A percentile compares a stretch with the other conserved stretches of the same genome.
phyloP scores from a whole-genome alignment of 2,113 vertebrate genomes.

The Oncorhynchus masou region DNA sequence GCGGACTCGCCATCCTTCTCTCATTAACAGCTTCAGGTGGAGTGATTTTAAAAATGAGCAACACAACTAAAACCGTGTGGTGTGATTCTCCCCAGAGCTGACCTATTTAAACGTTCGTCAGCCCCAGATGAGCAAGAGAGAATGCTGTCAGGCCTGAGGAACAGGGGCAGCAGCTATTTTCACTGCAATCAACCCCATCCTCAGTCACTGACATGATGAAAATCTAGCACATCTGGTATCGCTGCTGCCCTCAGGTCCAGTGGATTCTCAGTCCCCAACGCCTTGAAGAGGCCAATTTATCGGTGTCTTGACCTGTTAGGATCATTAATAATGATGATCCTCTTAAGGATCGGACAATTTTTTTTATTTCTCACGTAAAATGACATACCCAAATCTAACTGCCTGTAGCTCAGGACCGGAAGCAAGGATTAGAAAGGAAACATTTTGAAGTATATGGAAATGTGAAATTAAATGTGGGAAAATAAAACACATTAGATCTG shows the following conservation, averaged over 20 bases:
- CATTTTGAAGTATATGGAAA: too few species aligned
- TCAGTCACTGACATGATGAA: background rate
- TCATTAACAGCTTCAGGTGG: too few species aligned
- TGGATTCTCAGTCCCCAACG: constrained; percentile 1
- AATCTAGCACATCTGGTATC: constrained; percentile 29
- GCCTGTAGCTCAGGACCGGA: too few species aligned
- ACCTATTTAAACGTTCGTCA: constrained; percentile 51
- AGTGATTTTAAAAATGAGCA: background rate
- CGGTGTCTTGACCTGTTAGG: background rate
- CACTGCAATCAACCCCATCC: constrained; percentile 32
- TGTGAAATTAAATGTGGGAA: too few species aligned
- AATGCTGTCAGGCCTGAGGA: constrained; percentile 34
- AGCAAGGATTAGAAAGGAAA: too few species aligned
- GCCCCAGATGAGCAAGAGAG: constrained; percentile 49
- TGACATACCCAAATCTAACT: too few species aligned
- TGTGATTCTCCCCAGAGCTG: constrained; percentile 39
- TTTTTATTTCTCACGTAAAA: too few species aligned
- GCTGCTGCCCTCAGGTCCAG: background rate
- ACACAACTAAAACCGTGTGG: background rate
- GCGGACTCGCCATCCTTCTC: too few species aligned
- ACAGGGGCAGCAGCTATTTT: constrained; percentile 64
- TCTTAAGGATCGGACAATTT: too few species aligned
- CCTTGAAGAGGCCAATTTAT: background rate
- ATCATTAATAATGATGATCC: too few species aligned
- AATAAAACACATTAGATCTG: too few species aligned